Evolutionary conservation across 2,888 invertebrate species (phyloP), one percentile per base, ranked within the genome.

Genomic region (Macaria liturata): DNA sequence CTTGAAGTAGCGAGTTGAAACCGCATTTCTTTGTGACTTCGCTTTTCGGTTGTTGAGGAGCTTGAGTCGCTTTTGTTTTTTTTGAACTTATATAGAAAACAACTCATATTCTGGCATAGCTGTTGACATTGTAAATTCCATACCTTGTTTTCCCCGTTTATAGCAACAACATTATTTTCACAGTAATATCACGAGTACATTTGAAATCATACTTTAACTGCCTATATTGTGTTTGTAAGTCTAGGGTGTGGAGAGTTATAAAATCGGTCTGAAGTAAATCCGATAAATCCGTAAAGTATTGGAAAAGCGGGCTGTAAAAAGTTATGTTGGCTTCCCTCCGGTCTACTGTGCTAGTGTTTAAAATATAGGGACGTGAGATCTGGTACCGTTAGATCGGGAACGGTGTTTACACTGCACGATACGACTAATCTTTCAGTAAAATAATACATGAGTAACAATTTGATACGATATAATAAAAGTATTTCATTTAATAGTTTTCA

Each of bases 361-460:
- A 20, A 81, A 82, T 79, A 76, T 75, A 79, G 70, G 73, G 66
- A 74, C 74, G 72, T 71, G 74, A 77, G 69, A 71, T 69, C 68
- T 70, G 68, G 80, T 78, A 76, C 86, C 81, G 86, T 84, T 86
- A 81, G 67, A 63, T 61, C 64, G 62, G 64, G 59, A 67, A 47
- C 9, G 32, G 31, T 67, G 44, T 54, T 20, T 76, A 81, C 57
- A 74, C n/a, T 9, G 39, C 39, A 75, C 74, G 78, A 76, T 32
- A 51, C 68, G 69, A 72, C 52, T 47, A 4, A 37, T 6, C 7
- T 4, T 6, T 7, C 4, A 34, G 34, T 34, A 34, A 34, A 4
- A 34, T 4, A 34, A 34, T 6, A 34, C 6, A 34, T 4, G 34
- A 34, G 6, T 34, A 6, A 34, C 4, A 34, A 34, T 34, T 34